phyloP scores from a whole-genome alignment of 1,140 invertebrate species.

The Anoplophora glabripennis region DNA sequence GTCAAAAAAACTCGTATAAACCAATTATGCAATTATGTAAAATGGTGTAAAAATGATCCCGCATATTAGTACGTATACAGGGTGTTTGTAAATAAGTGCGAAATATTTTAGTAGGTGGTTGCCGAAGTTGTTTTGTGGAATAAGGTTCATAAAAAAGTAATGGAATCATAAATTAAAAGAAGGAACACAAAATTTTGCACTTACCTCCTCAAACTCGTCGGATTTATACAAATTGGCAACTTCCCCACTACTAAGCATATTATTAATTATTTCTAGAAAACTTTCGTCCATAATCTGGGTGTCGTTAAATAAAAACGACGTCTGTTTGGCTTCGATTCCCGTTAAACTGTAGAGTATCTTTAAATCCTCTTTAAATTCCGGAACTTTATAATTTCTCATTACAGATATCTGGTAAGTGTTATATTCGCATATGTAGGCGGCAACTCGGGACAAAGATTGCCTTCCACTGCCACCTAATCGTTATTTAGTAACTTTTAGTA shows the following conservation, averaged over 20 bases:
- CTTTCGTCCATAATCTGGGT: constrained; percentile 76
- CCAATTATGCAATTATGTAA: too few species aligned
- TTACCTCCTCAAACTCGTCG: constrained; percentile 80
- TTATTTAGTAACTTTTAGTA: too few species aligned
- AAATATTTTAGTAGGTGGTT: too few species aligned
- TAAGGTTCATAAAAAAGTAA: too few species aligned
- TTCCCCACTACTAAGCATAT: constrained; percentile 81
- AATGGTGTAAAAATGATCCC: too few species aligned
- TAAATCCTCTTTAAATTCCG: constrained; percentile 80
- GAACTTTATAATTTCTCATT: constrained; percentile 69
- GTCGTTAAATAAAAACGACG: constrained; percentile 79
- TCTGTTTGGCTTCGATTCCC: constrained; percentile 71
- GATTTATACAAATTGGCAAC: constrained; percentile 78
- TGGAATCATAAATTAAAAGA: too few species aligned
- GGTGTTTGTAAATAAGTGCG: too few species aligned
- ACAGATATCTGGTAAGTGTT: constrained; percentile 75
- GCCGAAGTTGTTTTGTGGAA: too few species aligned
- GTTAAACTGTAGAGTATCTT: constrained; percentile 70
- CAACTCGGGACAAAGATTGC: constrained; percentile 71
- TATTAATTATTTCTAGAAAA: constrained; percentile 86
- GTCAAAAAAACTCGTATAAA: too few species aligned
- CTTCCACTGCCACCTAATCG: constrained; percentile 83
- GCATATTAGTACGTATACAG: too few species aligned
- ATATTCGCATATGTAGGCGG: constrained; percentile 76
- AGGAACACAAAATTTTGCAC: constrained; percentile 55